Evolutionary conservation across 2,888 invertebrate species (phyloP).

Genomic region (Lapara coniferarum): DNA sequence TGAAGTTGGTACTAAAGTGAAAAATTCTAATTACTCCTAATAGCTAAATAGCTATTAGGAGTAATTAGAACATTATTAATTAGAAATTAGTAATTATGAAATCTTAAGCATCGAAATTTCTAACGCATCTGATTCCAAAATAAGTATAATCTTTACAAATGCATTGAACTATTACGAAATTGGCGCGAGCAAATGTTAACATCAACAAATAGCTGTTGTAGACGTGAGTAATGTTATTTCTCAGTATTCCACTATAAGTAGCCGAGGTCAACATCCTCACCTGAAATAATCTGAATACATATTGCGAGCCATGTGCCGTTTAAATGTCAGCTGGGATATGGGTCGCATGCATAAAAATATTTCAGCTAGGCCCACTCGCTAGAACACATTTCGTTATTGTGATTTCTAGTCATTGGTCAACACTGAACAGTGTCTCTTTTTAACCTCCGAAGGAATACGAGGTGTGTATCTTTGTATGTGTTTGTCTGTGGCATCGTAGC

Average conservation of each 20-base stretch:
- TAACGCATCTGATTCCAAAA: not conserved
- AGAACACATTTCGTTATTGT: not conserved
- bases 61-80: too few relatives aligned
- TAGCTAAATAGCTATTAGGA: too few relatives aligned
- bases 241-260: slow-evolving; percentile 25
- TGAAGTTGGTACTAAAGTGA: too few relatives aligned
- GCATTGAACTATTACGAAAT: not conserved
- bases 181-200: slow-evolving; percentile 3
- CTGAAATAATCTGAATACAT: slow-evolving; percentile 51
- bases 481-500: too few relatives aligned
- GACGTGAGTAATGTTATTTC: slow-evolving; percentile 18
- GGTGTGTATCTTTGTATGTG: too few relatives aligned
- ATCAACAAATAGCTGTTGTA: slow-evolving; percentile 4
- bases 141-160: not conserved
- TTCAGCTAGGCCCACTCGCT: slow-evolving; percentile 24
- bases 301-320: slow-evolving; percentile 47
- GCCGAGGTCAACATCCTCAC: slow-evolving; percentile 44
- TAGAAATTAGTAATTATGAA: too few relatives aligned
- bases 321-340: slow-evolving; percentile 50
- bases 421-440: too few relatives aligned
- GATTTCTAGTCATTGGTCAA: not conserved
- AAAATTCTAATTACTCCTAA: too few relatives aligned
- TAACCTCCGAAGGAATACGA: too few relatives aligned
- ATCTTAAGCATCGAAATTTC: too few relatives aligned
- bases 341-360: slow-evolving; percentile 48